These are phyloP conservation scores for Chelonus formosanus DNA, from an alignment of 2,888 invertebrate species.

Conservation along the genomic window DNA sequence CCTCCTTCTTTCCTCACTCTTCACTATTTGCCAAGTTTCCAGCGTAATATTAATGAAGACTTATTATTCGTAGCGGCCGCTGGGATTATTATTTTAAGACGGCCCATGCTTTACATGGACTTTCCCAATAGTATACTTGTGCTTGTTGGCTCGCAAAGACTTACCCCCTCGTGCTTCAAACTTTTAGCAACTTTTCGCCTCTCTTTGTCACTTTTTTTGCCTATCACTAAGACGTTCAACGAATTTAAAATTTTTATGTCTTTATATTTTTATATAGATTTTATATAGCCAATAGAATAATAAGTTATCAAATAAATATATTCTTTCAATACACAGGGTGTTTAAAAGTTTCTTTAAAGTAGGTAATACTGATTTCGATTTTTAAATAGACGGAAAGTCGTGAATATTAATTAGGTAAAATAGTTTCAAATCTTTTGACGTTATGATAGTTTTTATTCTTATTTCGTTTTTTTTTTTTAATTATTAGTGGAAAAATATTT, in stretches of 20 bases:
- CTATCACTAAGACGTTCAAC: slow-evolving; percentile 43
- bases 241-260: slow-evolving; percentile 52
- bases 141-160: neutral
- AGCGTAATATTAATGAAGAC: slow-evolving; percentile 42
- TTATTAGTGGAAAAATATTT: no score
- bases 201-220: slow-evolving; percentile 10
- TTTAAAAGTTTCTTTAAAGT: no score
- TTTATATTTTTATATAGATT: no score
- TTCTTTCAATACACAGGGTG: no score
- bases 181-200: slow-evolving; percentile 18
- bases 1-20: neutral
- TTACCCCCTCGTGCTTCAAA: slow-evolving; percentile 1
- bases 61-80: slow-evolving; percentile 47
- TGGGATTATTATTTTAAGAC: slow-evolving; percentile 49
- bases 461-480: no score
- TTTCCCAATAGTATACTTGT: slow-evolving; percentile 5
- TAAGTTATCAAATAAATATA: neutral
- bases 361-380: no score
- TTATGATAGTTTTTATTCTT: no score
- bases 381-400: no score
- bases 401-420: no score
- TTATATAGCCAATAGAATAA: slow-evolving; percentile 35
- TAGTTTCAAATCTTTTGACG: no score
- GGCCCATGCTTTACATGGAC: slow-evolving; percentile 28
- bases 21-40: slow-evolving; percentile 23